Conservation (phyloP, 2,113 vertebrate species). For the Gallinago paraguaiae region DNA sequence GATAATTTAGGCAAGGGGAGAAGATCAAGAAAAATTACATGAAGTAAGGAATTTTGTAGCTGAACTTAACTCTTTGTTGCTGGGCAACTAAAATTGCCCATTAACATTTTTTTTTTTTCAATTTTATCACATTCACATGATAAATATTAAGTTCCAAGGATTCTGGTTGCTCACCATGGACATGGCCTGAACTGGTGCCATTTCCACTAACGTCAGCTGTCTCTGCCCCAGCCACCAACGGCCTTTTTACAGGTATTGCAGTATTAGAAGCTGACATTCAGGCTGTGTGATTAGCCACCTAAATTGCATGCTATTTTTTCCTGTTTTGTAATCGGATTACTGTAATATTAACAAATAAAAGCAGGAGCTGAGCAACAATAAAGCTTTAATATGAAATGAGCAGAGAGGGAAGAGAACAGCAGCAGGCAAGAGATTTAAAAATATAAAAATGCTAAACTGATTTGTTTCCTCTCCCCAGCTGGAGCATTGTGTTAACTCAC, state of each 20-base stretch:
- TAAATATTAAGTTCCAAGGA: neutral
- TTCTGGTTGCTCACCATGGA: neutral
- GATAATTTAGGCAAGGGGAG: neutral
- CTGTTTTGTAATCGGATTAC: neutral
- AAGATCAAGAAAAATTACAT: neutral
- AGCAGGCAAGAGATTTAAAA: slow-evolving; percentile 32
- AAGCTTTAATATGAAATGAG: neutral
- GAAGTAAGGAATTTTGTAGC: neutral
- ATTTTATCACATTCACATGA: neutral
- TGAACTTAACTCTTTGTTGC: neutral
- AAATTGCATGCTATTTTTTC: neutral
- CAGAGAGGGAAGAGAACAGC: neutral
- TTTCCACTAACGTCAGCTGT: neutral
- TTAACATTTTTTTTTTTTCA: neutral
- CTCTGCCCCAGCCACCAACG: neutral
- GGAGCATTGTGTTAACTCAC: neutral
- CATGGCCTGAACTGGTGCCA: neutral
- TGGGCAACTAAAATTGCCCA: neutral
- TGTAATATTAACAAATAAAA: slow-evolving; percentile 31
- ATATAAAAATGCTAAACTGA: slow-evolving; percentile 14
- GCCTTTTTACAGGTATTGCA: neutral
- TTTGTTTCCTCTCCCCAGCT: slow-evolving; percentile 28
- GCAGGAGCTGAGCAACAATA: neutral
- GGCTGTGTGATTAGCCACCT: neutral
- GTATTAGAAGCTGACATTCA: neutral